phyloP scores from a whole-genome alignment of 30 jellyfish, hydroid and myxozoan species.

The Catostylus mosaicus region DNA sequence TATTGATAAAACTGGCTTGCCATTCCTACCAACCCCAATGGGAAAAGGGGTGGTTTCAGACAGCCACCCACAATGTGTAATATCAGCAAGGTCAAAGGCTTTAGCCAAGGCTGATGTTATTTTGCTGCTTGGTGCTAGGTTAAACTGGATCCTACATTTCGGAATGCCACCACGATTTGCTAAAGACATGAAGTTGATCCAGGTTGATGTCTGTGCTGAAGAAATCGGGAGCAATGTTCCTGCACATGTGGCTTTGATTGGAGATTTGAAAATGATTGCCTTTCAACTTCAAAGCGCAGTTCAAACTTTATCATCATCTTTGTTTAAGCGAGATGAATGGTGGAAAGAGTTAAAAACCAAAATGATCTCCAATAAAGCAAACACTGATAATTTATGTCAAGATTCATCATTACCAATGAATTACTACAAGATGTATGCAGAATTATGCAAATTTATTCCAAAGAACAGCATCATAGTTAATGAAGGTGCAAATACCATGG shows the following conservation, averaged over 20 bases:
- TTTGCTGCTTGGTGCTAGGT: conserved; percentile 78
- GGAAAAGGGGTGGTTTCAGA: conserved; percentile 91
- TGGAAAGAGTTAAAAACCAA: conserved; percentile 56
- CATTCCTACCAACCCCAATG: conserved; percentile 92
- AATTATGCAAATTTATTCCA: conserved; percentile 73
- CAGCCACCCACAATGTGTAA: conserved; percentile 78
- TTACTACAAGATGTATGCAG: conserved; percentile 78
- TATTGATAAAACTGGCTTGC: conserved; percentile 69
- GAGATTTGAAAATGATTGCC: conserved; percentile 59
- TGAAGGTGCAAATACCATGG: conserved; percentile 96
- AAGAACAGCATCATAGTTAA: conserved; percentile 70
- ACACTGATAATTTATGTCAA: conserved; percentile 15
- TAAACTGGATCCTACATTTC: conserved; percentile 87
- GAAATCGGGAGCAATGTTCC: conserved; percentile 76
- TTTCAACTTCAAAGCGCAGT: conserved; percentile 45
- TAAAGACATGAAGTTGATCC: conserved; percentile 56
- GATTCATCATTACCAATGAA: conserved; percentile 73
- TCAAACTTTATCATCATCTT: background rate
- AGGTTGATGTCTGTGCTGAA: conserved; percentile 79
- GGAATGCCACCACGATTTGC: conserved; percentile 80
- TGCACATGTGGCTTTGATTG: conserved; percentile 58
- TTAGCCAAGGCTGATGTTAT: conserved; percentile 75
- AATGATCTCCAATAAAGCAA: conserved; percentile 41
- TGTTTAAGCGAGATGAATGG: conserved; percentile 23
- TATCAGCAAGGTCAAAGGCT: conserved; percentile 88